Conservation (phyloP, 2,113 vertebrate genomes). For the Deroptyus accipitrinus region DNA sequence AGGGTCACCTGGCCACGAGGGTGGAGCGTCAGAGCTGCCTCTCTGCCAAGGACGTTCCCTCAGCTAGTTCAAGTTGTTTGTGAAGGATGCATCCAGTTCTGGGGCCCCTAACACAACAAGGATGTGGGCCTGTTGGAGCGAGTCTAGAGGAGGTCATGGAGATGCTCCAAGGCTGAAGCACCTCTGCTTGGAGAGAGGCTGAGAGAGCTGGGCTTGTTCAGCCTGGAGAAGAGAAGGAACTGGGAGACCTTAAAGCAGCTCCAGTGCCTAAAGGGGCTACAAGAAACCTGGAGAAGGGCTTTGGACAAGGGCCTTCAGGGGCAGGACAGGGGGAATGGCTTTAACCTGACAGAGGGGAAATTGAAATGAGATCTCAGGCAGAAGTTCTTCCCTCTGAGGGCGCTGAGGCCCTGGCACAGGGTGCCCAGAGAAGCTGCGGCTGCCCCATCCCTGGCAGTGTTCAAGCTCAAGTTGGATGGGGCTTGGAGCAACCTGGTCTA, state of each 20-base stretch:
- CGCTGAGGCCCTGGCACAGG: too few species aligned
- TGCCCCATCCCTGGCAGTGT: background rate
- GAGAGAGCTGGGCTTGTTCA: background rate
- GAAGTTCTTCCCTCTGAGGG: too few species aligned
- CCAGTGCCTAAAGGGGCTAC: background rate
- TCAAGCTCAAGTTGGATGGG: background rate
- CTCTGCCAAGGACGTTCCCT: background rate
- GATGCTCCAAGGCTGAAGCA: background rate
- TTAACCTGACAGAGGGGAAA: too few species aligned
- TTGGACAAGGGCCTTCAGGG: background rate
- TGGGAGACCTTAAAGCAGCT: background rate
- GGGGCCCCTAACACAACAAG: background rate
- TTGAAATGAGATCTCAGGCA: too few species aligned
- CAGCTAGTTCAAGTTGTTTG: background rate
- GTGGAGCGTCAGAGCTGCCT: background rate
- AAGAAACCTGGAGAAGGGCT: background rate
- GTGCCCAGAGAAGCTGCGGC: background rate
- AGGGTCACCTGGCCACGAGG: background rate
- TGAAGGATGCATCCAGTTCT: background rate
- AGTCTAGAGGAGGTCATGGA: background rate
- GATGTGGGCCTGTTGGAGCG: background rate
- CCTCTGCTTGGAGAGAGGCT: background rate
- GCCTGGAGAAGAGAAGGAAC: background rate
- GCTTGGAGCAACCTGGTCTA: background rate
- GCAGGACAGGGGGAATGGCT: background rate